A percentile compares a stretch with the other conserved stretches of the same genome.
These are phyloP conservation scores for Acrossocheilus fasciatus DNA, from an alignment of 2,797 vertebrate genomes.

Conservation along the genomic window DNA sequence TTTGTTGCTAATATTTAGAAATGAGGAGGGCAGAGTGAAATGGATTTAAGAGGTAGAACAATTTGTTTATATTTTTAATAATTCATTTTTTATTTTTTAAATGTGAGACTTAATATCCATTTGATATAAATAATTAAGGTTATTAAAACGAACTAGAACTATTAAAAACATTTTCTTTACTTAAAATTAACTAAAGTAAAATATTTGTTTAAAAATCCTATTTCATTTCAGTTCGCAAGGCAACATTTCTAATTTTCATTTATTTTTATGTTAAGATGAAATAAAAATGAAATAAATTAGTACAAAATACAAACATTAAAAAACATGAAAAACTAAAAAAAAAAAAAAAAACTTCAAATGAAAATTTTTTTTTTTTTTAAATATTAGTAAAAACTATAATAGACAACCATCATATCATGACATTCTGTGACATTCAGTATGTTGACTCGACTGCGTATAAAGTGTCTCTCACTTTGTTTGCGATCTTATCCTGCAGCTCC, in stretches of 20 bases:
- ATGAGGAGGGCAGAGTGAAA: not conserved
- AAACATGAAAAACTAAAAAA: too few species aligned
- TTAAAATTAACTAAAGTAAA: not conserved
- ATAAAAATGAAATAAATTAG: too few species aligned
- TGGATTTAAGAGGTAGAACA: not conserved
- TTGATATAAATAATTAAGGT: not conserved
- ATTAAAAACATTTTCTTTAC: not conserved
- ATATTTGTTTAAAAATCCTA: too few species aligned
- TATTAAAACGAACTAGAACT: not conserved
- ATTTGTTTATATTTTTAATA: not conserved
- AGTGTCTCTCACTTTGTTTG: conserved; percentile 85
- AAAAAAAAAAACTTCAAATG: too few species aligned
- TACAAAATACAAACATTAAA: too few species aligned
- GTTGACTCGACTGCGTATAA: not conserved
- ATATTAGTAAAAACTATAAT: too few species aligned
- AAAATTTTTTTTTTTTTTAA: too few species aligned
- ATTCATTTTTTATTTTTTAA: not conserved
- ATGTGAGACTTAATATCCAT: not conserved
- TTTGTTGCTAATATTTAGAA: not conserved
- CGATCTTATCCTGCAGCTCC: conserved; percentile 90
- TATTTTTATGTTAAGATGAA: too few species aligned
- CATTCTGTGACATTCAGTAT: not conserved
- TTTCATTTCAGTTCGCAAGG: too few species aligned
- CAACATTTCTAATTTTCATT: too few species aligned
- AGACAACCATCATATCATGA: too few species aligned